Evolutionary conservation across 2,888 invertebrate genomes (phyloP).

Genomic region (Syritta pipiens): DNA sequence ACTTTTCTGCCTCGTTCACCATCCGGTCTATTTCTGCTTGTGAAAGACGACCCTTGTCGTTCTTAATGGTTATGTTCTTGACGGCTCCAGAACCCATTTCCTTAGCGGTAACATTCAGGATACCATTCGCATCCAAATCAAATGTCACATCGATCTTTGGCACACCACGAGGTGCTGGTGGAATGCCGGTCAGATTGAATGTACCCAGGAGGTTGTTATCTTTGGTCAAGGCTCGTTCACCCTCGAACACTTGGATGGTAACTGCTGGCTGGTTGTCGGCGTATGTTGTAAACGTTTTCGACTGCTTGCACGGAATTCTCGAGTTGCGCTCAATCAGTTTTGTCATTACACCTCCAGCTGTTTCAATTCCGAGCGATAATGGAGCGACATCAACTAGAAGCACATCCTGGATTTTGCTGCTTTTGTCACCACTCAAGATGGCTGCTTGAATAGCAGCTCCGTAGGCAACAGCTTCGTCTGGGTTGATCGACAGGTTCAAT

Average conservation of each 20-base stretch:
- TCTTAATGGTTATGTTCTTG: slow-evolving; percentile 89
- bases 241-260: slow-evolving; percentile 87
- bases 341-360: slow-evolving; percentile 90
- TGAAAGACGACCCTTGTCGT: slow-evolving; percentile 89
- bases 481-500: slow-evolving; percentile 87
- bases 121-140: slow-evolving; percentile 94
- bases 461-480: slow-evolving; percentile 90
- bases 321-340: slow-evolving; percentile 87
- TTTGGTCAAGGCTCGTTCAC: slow-evolving; percentile 93
- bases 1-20: slow-evolving; percentile 87
- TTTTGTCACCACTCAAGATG: slow-evolving; percentile 85
- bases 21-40: slow-evolving; percentile 91
- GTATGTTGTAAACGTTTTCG: slow-evolving; percentile 88
- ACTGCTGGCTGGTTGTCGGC: slow-evolving; percentile 90
- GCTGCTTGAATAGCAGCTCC: slow-evolving; percentile 89
- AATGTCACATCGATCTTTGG: slow-evolving; percentile 93
- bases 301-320: slow-evolving; percentile 86
- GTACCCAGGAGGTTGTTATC: slow-evolving; percentile 97
- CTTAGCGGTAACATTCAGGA: slow-evolving; percentile 91
- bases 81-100: slow-evolving; percentile 84
- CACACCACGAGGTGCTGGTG: slow-evolving; percentile 94
- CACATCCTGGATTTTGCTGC: slow-evolving; percentile 87
- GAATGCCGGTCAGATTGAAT: slow-evolving; percentile 96
- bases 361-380: slow-evolving; percentile 88
- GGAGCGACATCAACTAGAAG: slow-evolving; percentile 85